phyloP scores from a whole-genome alignment of 1,140 invertebrate genomes.

The Hestina assimilis region DNA sequence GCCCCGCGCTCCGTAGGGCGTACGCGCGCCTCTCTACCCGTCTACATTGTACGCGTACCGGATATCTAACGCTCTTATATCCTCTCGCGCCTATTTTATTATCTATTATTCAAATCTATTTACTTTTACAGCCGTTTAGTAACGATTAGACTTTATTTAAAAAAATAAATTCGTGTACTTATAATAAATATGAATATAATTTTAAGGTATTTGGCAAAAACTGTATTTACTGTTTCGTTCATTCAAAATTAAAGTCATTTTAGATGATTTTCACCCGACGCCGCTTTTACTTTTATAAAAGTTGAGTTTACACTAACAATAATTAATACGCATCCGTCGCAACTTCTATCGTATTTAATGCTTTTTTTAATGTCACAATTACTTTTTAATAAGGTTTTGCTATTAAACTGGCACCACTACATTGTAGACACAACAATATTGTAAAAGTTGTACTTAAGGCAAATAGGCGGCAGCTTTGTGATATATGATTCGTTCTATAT shows the following conservation, averaged over 20 bases:
- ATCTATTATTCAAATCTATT: too few relatives aligned
- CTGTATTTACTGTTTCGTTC: neutral
- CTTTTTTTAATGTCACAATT: neutral
- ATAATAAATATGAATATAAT: neutral
- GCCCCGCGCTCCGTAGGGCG: slow-evolving; percentile 16
- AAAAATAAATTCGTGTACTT: neutral
- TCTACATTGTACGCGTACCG: slow-evolving; percentile 15
- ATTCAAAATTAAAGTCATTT: neutral
- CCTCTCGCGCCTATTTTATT: neutral
- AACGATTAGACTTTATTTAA: too few relatives aligned
- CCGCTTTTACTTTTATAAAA: slow-evolving; percentile 48
- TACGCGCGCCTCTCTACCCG: slow-evolving; percentile 19
- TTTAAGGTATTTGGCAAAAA: neutral
- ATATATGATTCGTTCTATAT: slow-evolving; percentile 19
- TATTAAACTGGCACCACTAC: slow-evolving; percentile 39
- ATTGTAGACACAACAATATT: slow-evolving; percentile 47
- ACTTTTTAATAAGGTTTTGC: neutral
- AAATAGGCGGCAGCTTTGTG: slow-evolving; percentile 28
- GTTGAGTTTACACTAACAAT: slow-evolving; percentile 22
- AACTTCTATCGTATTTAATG: slow-evolving; percentile 37
- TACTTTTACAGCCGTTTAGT: too few relatives aligned
- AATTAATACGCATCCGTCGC: slow-evolving; percentile 73
- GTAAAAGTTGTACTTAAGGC: slow-evolving; percentile 16
- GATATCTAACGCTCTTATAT: neutral
- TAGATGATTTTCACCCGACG: slow-evolving; percentile 54